phyloP scores from a whole-genome alignment of 2,888 invertebrate species.

The Amiota communis region DNA sequence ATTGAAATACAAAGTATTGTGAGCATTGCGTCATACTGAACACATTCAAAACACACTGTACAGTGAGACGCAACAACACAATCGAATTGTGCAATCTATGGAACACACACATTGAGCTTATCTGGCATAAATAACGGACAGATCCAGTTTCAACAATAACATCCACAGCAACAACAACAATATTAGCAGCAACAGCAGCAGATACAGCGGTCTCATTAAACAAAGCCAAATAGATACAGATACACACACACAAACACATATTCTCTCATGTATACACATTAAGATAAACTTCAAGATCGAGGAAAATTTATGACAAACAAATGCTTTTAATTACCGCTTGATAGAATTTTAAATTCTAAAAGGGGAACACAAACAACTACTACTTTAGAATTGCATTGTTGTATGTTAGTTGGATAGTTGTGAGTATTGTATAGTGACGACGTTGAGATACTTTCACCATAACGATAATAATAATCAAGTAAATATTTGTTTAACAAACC shows the following conservation, averaged over 20 bases:
- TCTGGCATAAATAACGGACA: neutral
- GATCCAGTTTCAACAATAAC: slow-evolving; percentile 13
- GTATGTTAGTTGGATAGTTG: no score
- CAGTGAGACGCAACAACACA: neutral
- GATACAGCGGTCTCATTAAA: neutral
- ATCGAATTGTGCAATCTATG: slow-evolving; percentile 15
- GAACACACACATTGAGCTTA: neutral
- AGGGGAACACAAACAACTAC: no score
- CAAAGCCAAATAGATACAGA: neutral
- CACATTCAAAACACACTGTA: neutral
- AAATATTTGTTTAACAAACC: slow-evolving; percentile 4
- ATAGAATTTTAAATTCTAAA: no score
- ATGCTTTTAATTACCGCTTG: slow-evolving; percentile 9
- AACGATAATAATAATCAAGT: neutral
- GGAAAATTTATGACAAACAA: slow-evolving; percentile 23
- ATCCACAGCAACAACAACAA: no score
- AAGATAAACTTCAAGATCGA: slow-evolving; percentile 12
- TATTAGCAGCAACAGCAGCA: no score
- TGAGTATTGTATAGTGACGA: no score
- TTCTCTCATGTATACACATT: neutral
- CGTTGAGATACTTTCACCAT: no score
- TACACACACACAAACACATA: neutral
- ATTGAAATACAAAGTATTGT: neutral
- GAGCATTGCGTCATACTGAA: slow-evolving; percentile 21
- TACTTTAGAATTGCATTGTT: no score